Evolutionary conservation across 2,888 invertebrate genomes (phyloP).

Genomic region (Heliconius ismenius): DNA sequence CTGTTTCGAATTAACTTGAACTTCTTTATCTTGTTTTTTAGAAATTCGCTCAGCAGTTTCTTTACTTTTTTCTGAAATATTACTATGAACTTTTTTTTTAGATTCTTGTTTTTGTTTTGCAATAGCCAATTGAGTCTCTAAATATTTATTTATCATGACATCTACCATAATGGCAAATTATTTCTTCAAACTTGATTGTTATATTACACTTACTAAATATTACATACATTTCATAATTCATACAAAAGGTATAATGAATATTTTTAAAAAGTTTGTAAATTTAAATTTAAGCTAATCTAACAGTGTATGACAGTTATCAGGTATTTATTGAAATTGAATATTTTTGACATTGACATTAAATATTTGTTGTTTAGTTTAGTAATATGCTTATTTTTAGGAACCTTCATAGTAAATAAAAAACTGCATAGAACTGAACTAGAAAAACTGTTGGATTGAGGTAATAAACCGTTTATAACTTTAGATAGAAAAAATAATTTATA

Average conservation of each 20-base stretch:
- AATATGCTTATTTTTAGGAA: not conserved
- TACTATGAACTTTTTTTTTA: constrained; percentile 52
- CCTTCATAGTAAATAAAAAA: not conserved
- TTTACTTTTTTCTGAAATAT: constrained; percentile 66
- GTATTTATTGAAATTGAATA: not conserved
- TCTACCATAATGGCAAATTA: constrained; percentile 55
- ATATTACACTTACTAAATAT: not conserved
- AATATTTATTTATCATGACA: constrained; percentile 67
- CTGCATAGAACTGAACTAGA: not conserved
- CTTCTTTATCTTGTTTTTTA: constrained; percentile 64
- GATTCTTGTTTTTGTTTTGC: constrained; percentile 61
- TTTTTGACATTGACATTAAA: constrained; percentile 1
- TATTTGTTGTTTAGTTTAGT: not conserved
- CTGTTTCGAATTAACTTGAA: constrained; percentile 16
- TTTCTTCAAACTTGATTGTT: not conserved
- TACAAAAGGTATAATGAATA: not conserved
- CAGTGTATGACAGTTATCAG: not conserved
- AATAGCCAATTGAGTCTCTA: constrained; percentile 69
- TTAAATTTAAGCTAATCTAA: not conserved
- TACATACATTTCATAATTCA: not conserved
- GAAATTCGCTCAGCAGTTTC: constrained; percentile 65
- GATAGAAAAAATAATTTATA: too few relatives aligned
- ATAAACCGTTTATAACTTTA: too few relatives aligned
- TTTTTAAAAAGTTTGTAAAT: not conserved
- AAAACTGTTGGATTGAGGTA: not conserved